phyloP scores from a whole-genome alignment of 2,797 vertebrate genomes.

The Silurus lanzhouensis region DNA sequence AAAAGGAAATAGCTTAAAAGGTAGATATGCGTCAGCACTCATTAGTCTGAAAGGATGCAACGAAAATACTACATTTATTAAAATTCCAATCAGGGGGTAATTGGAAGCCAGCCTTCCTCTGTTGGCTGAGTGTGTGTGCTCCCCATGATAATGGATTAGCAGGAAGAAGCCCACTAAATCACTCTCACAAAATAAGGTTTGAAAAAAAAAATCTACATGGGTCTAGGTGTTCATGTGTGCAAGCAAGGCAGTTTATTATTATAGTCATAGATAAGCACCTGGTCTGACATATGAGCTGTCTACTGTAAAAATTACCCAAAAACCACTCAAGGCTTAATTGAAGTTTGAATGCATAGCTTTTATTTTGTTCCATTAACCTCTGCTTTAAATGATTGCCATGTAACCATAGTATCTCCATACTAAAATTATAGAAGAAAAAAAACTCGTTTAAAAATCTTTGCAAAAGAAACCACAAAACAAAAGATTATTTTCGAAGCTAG shows the following conservation, averaged over 20 bases:
- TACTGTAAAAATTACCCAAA: slow-evolving; percentile 45
- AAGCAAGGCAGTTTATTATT: slow-evolving; percentile 40
- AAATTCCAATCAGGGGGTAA: slow-evolving; percentile 55
- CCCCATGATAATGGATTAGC: slow-evolving; percentile 53
- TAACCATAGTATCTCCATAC: not conserved
- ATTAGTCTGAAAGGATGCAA: slow-evolving; percentile 47
- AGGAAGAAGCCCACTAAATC: slow-evolving; percentile 48
- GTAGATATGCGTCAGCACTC: slow-evolving; percentile 42
- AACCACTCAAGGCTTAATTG: slow-evolving; percentile 37
- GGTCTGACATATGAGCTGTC: slow-evolving; percentile 51
- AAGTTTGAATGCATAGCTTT: not conserved
- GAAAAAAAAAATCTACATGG: slow-evolving; percentile 22
- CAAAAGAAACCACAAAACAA: not conserved
- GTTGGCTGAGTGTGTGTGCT: slow-evolving; percentile 53
- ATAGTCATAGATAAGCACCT: slow-evolving; percentile 42
- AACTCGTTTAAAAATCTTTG: not conserved
- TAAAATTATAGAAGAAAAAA: not conserved
- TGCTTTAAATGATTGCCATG: not conserved
- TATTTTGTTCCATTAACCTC: not conserved
- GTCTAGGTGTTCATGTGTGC: slow-evolving; percentile 23
- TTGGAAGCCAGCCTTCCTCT: slow-evolving; percentile 51
- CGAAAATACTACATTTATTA: slow-evolving; percentile 58
- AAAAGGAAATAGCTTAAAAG: slow-evolving; percentile 31
- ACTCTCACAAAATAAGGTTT: slow-evolving; percentile 43
- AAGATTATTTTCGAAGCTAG: not conserved